These are phyloP conservation scores for Sinocyclocheilus anshuiensis DNA, from an alignment of 2,113 vertebrate species.

Conservation along the genomic window DNA sequence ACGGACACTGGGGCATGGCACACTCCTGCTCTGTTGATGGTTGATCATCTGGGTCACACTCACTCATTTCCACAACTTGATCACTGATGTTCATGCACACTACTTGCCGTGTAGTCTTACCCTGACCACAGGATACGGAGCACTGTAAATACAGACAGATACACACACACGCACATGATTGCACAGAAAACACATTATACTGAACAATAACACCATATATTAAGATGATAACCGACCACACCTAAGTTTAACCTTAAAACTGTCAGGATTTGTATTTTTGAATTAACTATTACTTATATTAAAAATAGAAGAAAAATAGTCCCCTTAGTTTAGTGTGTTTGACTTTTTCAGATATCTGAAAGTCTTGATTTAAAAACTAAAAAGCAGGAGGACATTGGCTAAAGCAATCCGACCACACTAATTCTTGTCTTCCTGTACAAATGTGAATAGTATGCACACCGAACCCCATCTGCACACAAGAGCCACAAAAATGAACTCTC, in stretches of 20 bases:
- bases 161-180: slow-evolving; percentile 31
- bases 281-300: background rate
- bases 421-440: slow-evolving; percentile 64
- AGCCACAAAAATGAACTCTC: slow-evolving; percentile 12
- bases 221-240: background rate
- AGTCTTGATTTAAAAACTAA: background rate
- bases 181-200: background rate
- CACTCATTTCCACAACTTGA: slow-evolving; percentile 82
- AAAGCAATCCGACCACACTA: slow-evolving; percentile 48
- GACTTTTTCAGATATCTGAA: background rate
- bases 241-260: background rate
- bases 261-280: background rate
- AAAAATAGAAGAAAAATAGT: background rate
- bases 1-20: slow-evolving; percentile 88
- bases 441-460: slow-evolving; percentile 61
- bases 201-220: background rate
- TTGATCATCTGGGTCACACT: slow-evolving; percentile 89
- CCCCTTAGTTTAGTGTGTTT: background rate
- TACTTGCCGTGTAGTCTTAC: slow-evolving; percentile 89
- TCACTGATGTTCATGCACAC: slow-evolving; percentile 90
- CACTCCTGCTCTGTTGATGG: slow-evolving; percentile 90
- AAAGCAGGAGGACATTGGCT: background rate
- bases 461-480: slow-evolving; percentile 11
- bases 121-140: slow-evolving; percentile 94
- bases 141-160: slow-evolving; percentile 75